Evolutionary conservation across 1,140 invertebrate genomes (phyloP).

Genomic region (Hormaphis cornu): DNA sequence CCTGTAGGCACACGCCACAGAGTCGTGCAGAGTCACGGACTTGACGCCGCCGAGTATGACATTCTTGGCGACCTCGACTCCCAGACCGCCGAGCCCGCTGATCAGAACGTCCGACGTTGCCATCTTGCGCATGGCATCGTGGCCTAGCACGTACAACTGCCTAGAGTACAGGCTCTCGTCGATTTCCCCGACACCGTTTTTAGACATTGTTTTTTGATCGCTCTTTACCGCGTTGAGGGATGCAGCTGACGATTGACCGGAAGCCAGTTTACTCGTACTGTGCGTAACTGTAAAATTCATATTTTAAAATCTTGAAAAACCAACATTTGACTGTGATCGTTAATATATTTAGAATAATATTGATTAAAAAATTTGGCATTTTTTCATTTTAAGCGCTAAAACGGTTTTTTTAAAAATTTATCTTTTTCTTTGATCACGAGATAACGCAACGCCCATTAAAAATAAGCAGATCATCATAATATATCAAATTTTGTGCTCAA

Average conservation of each 20-base stretch:
- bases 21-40: conserved; percentile 92
- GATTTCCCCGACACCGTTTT: conserved; percentile 54
- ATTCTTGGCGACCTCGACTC: conserved; percentile 97
- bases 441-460: no score
- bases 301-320: no score
- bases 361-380: no score
- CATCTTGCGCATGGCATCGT: conserved; percentile 97
- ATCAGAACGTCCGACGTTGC: conserved; percentile 89
- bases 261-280: conserved; percentile 70
- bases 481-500: no score
- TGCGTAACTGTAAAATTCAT: conserved; percentile 42
- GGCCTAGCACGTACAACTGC: conserved; percentile 92
- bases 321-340: no score
- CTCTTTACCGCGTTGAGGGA: conserved; percentile 43
- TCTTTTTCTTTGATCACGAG: no score
- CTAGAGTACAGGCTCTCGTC: conserved; percentile 94
- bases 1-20: conserved; percentile 48
- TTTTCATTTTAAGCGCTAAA: no score
- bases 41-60: conserved; percentile 95
- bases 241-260: conserved; percentile 43
- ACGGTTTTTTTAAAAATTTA: no score
- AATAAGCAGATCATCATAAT: no score
- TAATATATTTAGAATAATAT: no score
- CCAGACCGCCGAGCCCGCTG: conserved; percentile 87
- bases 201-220: conserved; percentile 60